A percentile compares a stretch with the other conserved stretches of the same genome.
Conservation (phyloP, 2,888 invertebrate species). For the Coelinius sp. region DNA sequence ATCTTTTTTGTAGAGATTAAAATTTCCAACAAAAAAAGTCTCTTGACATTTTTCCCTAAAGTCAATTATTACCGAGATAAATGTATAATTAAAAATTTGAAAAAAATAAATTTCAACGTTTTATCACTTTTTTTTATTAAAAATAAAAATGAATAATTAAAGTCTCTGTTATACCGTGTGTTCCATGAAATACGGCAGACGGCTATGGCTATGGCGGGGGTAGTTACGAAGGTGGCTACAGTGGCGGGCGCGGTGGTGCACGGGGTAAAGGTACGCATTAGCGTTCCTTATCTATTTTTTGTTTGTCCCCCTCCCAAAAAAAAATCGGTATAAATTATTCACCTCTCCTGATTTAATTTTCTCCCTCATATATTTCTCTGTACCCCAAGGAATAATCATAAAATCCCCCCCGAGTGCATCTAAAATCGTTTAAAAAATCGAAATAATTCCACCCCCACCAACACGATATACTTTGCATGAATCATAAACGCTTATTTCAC, state of each 20-base stretch:
- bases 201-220: slow-evolving; percentile 88
- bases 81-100: too few relatives aligned
- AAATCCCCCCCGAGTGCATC: not conserved
- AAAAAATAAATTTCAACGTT: not conserved
- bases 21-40: too few relatives aligned
- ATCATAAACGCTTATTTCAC: slow-evolving; percentile 21
- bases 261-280: slow-evolving; percentile 86
- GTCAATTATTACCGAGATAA: too few relatives aligned
- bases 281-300: slow-evolving; percentile 64
- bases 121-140: too few relatives aligned
- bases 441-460: not conserved
- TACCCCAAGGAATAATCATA: not conserved
- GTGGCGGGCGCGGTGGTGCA: slow-evolving; percentile 88
- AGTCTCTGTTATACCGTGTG: slow-evolving; percentile 64
- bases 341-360: not conserved
- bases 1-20: too few relatives aligned
- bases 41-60: too few relatives aligned
- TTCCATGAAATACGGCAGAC: slow-evolving; percentile 73
- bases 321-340: not conserved
- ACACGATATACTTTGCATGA: not conserved
- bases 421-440: not conserved
- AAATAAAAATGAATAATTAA: slow-evolving; percentile 7
- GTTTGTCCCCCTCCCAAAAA: slow-evolving; percentile 32
- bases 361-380: not conserved
- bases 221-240: slow-evolving; percentile 90